Percentiles rank a stretch among this genome's conserved stretches.
Evolutionary conservation across 2,797 vertebrate species (phyloP).

Genomic region (Kryptolebias ocellatus): DNA sequence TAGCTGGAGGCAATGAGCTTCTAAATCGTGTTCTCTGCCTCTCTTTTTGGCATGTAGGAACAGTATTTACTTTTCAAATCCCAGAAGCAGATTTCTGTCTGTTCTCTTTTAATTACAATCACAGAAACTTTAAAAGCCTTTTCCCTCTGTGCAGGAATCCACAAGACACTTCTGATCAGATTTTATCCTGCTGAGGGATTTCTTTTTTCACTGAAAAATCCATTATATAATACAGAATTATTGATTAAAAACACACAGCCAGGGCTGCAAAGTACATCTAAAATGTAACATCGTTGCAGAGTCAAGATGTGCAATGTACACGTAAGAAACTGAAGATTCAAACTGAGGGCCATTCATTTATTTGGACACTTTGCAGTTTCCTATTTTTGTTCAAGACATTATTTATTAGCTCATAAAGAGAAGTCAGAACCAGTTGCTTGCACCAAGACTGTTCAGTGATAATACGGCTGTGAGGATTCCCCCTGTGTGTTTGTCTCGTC

Average conservation of each 20-base stretch:
- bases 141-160: not conserved
- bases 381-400: constrained; percentile 2
- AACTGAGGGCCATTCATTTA: too few relatives aligned
- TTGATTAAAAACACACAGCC: constrained; percentile 6
- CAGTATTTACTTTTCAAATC: constrained; percentile 9
- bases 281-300: too few relatives aligned
- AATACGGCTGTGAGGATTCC: constrained; percentile 21
- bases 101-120: constrained; percentile 19
- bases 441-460: constrained; percentile 33
- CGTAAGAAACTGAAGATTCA: too few relatives aligned
- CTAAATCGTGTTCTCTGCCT: constrained; percentile 4
- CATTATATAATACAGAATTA: constrained; percentile 1
- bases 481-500: not conserved
- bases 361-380: constrained; percentile 7
- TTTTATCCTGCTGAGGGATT: too few relatives aligned
- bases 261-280: too few relatives aligned
- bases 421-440: constrained; percentile 5
- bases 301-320: too few relatives aligned
- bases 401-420: constrained; percentile 30
- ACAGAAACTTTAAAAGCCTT: constrained; percentile 7
- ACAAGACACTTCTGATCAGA: too few relatives aligned
- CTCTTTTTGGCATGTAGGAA: not conserved
- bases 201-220: too few relatives aligned
- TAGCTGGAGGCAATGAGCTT: constrained; percentile 43
- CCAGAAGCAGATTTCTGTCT: constrained; percentile 6